A percentile compares a stretch with the other conserved stretches of the same genome.
phyloP scores from a whole-genome alignment of 2,113 vertebrate species.

The Nothobranchius furzeri region DNA sequence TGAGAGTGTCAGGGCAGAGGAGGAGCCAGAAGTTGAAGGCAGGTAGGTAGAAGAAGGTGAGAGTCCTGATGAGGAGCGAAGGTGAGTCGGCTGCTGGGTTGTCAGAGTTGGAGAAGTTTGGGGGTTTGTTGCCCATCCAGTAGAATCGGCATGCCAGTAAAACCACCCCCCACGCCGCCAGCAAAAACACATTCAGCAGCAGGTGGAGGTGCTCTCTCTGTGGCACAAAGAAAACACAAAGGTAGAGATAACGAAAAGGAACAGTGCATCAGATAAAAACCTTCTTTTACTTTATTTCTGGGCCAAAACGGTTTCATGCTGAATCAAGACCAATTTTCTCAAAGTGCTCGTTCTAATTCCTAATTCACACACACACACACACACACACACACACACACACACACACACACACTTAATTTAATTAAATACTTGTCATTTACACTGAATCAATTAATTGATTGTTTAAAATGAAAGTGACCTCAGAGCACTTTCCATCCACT shows the following conservation, averaged over 20 bases:
- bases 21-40: slow-evolving; percentile 93
- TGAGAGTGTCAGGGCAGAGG: slow-evolving; percentile 93
- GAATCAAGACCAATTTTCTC: slow-evolving; percentile 18
- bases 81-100: slow-evolving; percentile 95
- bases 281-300: too few species aligned
- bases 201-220: slow-evolving; percentile 89
- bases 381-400: too few species aligned
- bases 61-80: slow-evolving; percentile 83
- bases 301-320: neutral
- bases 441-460: slow-evolving; percentile 23
- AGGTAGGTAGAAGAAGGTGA: slow-evolving; percentile 94
- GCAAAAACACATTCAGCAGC: slow-evolving; percentile 85
- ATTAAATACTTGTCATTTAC: slow-evolving; percentile 14
- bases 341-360: neutral
- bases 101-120: slow-evolving; percentile 99
- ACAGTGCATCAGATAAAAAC: neutral
- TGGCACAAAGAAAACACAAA: slow-evolving; percentile 60
- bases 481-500: slow-evolving; percentile 3
- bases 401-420: neutral
- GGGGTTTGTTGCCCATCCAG: slow-evolving; percentile 99
- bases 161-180: slow-evolving; percentile 87
- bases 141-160: slow-evolving; percentile 91
- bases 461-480: slow-evolving; percentile 25
- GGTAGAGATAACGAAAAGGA: slow-evolving; percentile 10
- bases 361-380: too few species aligned